phyloP scores from a whole-genome alignment of 2,113 vertebrate species.

The Thryonomys swinderianus region DNA sequence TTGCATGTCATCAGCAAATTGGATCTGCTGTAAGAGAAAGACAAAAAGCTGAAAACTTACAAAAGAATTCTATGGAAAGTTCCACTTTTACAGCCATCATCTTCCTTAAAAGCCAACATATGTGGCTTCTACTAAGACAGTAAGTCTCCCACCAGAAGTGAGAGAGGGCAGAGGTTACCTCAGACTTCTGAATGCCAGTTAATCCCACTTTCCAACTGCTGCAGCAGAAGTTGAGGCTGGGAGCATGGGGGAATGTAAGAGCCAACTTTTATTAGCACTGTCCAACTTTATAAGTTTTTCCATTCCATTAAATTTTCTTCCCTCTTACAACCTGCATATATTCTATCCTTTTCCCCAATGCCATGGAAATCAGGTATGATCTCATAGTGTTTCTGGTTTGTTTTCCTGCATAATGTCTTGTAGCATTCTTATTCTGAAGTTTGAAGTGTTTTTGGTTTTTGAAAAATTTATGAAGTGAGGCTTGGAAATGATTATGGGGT shows the following conservation, averaged over 20 bases:
- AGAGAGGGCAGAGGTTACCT: neutral
- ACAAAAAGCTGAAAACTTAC: slow-evolving; percentile 51
- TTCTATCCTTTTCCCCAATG: neutral
- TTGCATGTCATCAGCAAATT: slow-evolving; percentile 99
- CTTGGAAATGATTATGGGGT: neutral
- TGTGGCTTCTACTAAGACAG: neutral
- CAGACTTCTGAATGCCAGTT: neutral
- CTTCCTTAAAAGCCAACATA: slow-evolving; percentile 8
- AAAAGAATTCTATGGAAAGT: neutral
- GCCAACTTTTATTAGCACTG: neutral
- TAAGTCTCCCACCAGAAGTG: neutral
- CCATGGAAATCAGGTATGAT: neutral
- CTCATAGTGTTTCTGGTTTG: neutral
- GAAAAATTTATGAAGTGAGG: slow-evolving; percentile 6
- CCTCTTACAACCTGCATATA: slow-evolving; percentile 27
- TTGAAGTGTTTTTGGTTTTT: slow-evolving; percentile 2
- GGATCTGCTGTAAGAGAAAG: slow-evolving; percentile 91
- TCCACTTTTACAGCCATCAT: slow-evolving; percentile 27
- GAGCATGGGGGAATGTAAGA: neutral
- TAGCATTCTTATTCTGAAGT: slow-evolving; percentile 47
- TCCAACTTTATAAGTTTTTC: slow-evolving; percentile 40
- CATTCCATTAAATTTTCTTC: slow-evolving; percentile 18
- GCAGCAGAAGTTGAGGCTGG: neutral
- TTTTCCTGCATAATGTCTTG: neutral
- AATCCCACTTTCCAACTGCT: neutral